Evolutionary conservation across 30 jellyfish, hydroid and myxozoan genomes (phyloP).

Genomic region (Hydractinia echinata): DNA sequence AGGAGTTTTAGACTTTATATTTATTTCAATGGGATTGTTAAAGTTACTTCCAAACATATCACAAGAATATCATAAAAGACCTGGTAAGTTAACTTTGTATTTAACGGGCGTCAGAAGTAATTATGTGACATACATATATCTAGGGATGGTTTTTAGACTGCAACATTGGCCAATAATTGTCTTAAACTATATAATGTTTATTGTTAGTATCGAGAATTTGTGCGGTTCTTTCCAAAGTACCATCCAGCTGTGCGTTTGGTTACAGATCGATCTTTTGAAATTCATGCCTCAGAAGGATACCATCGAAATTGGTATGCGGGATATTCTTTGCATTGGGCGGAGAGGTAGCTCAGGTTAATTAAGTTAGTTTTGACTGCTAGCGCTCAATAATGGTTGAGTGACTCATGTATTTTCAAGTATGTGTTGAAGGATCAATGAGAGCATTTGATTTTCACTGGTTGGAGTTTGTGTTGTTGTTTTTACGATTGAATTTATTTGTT

Average conservation of each 20-base stretch:
- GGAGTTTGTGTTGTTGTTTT: constrained; percentile 45
- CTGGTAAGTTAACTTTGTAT: neutral
- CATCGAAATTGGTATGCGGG: constrained; percentile 69
- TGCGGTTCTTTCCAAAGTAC: constrained; percentile 54
- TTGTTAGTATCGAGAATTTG: constrained; percentile 58
- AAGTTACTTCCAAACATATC: constrained; percentile 21
- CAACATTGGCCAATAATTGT: too few relatives aligned
- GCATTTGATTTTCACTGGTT: constrained; percentile 31
- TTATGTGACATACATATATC: too few relatives aligned
- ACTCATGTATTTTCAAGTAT: constrained; percentile 55
- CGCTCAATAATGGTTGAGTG: constrained; percentile 87
- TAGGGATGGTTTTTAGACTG: too few relatives aligned
- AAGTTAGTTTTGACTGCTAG: constrained; percentile 54
- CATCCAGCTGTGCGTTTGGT: constrained; percentile 90
- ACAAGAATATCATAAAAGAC: constrained; percentile 13
- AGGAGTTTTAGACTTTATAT: neutral
- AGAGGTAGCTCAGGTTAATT: constrained; percentile 43
- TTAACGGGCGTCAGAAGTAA: too few relatives aligned
- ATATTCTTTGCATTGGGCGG: constrained; percentile 70
- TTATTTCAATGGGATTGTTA: constrained; percentile 4
- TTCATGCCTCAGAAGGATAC: constrained; percentile 72
- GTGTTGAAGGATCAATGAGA: constrained; percentile 39
- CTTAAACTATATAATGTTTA: neutral
- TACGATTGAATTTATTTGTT: constrained; percentile 52
- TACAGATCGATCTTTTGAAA: constrained; percentile 64